These are phyloP conservation scores for Yponomeuta sedellus DNA, from an alignment of 2,888 invertebrate genomes.

Conservation along the genomic window DNA sequence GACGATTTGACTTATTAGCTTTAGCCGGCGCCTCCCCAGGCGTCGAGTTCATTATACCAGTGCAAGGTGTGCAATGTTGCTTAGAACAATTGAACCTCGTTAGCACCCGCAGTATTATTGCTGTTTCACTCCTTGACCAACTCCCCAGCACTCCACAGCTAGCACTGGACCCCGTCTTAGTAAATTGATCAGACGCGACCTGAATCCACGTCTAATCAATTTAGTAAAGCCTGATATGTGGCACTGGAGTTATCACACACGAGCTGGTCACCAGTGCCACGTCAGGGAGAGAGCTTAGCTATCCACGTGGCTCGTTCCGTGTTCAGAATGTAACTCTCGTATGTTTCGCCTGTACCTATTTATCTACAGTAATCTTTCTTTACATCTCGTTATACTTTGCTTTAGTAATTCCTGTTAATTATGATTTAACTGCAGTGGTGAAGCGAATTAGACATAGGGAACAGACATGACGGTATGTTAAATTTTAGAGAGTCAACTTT, in stretches of 20 bases:
- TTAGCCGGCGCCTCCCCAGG: slow-evolving; percentile 63
- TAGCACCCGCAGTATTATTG: slow-evolving; percentile 19
- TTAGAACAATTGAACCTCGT: slow-evolving; percentile 35
- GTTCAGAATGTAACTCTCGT: slow-evolving; percentile 56
- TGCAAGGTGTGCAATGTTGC: slow-evolving; percentile 67
- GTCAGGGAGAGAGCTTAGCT: slow-evolving; percentile 47
- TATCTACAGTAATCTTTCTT: slow-evolving; percentile 55
- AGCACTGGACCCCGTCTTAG: background rate
- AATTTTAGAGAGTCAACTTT: slow-evolving; percentile 76
- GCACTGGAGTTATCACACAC: background rate
- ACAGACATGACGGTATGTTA: slow-evolving; percentile 74
- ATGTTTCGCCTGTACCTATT: slow-evolving; percentile 57
- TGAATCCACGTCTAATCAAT: background rate
- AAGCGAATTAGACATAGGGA: slow-evolving; percentile 74
- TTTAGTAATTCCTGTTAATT: slow-evolving; percentile 63
- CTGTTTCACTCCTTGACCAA: slow-evolving; percentile 5
- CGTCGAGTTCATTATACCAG: slow-evolving; percentile 60
- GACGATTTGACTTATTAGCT: slow-evolving; percentile 70
- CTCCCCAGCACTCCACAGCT: background rate
- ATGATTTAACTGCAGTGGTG: slow-evolving; percentile 66
- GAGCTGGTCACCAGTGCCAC: slow-evolving; percentile 37
- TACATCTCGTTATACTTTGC: slow-evolving; percentile 59
- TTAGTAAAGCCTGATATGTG: background rate
- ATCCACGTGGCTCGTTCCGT: slow-evolving; percentile 57
- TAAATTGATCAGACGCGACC: background rate